phyloP scores from a whole-genome alignment of 2,113 vertebrate genomes.

The Fulica atra region DNA sequence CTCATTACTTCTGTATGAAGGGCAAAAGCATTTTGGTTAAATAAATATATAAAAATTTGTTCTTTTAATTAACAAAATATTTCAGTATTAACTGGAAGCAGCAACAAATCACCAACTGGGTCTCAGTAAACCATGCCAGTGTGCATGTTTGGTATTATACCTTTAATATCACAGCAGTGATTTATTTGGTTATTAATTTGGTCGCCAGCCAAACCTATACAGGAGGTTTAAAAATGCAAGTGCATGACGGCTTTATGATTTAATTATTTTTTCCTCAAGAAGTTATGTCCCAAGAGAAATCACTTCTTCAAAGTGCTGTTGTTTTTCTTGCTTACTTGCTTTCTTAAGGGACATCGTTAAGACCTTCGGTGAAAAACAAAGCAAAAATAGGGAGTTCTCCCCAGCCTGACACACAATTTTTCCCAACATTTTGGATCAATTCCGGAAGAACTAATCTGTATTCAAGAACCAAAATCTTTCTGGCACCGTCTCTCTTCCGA shows the following conservation, averaged over 20 bases:
- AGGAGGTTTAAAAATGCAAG: not conserved
- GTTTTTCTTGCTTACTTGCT: not conserved
- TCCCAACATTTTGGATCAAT: not conserved
- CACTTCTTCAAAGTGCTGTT: not conserved
- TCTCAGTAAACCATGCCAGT: not conserved
- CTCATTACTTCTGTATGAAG: not conserved
- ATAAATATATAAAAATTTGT: constrained; percentile 19
- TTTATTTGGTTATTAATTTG: constrained; percentile 46
- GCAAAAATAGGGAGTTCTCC: not conserved
- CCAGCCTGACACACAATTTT: not conserved
- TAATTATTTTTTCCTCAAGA: not conserved
- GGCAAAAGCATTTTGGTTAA: constrained; percentile 1
- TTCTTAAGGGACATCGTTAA: constrained; percentile 5
- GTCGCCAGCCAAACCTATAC: not conserved
- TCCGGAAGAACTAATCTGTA: constrained; percentile 26
- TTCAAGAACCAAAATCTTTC: constrained; percentile 20
- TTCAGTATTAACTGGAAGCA: not conserved
- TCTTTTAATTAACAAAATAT: constrained; percentile 46
- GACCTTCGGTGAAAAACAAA: not conserved
- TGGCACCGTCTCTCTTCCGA: not conserved
- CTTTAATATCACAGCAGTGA: not conserved
- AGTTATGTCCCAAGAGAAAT: not conserved
- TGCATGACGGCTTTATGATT: not conserved
- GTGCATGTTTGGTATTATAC: not conserved
- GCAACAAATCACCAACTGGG: not conserved